Evolutionary conservation across 2,888 invertebrate genomes (phyloP).

Genomic region (Leptarthrus brevirostris): DNA sequence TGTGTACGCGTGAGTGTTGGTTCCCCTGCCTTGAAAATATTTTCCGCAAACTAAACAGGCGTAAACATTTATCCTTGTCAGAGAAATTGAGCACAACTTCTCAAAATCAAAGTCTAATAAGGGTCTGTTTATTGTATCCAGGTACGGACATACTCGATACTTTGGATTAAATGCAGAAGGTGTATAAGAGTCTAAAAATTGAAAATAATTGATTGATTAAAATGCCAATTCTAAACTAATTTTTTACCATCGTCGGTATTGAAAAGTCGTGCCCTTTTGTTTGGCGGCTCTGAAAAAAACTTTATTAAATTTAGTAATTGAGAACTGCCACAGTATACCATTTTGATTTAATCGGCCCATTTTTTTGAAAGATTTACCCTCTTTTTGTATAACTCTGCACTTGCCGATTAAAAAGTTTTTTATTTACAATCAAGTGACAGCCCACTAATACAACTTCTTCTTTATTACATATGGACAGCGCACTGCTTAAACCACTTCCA

Average conservation of each 20-base stretch:
- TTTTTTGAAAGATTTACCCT: too few species aligned
- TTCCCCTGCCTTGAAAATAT: constrained; percentile 97
- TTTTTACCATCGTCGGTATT: neutral
- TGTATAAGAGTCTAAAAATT: constrained; percentile 57
- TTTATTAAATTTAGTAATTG: too few species aligned
- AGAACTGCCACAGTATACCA: too few species aligned
- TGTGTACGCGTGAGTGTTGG: constrained; percentile 98
- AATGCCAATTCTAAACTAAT: neutral
- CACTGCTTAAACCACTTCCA: too few species aligned
- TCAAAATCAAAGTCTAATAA: constrained; percentile 99
- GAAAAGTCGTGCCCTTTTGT: constrained; percentile 8
- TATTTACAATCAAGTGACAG: too few species aligned
- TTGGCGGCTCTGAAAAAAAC: neutral
- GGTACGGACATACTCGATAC: constrained; percentile 87
- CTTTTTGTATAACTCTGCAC: too few species aligned
- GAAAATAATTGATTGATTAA: neutral
- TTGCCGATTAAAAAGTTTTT: too few species aligned
- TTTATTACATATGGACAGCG: too few species aligned
- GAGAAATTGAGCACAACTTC: constrained; percentile 96
- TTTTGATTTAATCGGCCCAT: too few species aligned
- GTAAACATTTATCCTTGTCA: constrained; percentile 98
- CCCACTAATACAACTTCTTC: too few species aligned
- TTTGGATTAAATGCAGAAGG: constrained; percentile 67
- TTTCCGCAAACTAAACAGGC: constrained; percentile 99
- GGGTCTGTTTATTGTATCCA: constrained; percentile 97